A percentile compares a stretch with the other conserved stretches of the same genome.
Conservation (phyloP, 2,113 vertebrate genomes). For the Indicator indicator region DNA sequence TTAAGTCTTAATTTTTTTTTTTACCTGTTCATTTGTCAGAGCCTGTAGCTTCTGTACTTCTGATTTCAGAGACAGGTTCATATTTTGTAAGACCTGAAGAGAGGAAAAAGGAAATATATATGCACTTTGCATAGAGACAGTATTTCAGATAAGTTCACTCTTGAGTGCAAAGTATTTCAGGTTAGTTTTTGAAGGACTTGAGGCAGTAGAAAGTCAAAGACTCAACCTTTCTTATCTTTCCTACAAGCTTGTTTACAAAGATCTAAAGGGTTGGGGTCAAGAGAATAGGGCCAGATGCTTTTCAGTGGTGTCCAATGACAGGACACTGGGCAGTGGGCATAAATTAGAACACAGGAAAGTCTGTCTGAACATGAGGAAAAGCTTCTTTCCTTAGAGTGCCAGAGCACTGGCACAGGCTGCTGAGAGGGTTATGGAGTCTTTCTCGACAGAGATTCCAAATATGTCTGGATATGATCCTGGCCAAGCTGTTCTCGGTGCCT, state of each 20-base stretch:
- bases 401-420: not conserved
- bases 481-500: not conserved
- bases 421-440: not conserved
- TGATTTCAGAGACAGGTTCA: constrained; percentile 88
- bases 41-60: constrained; percentile 90
- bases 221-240: not conserved
- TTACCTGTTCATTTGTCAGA: constrained; percentile 91
- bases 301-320: not conserved
- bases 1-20: not conserved
- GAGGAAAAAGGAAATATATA: not conserved
- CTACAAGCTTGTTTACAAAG: not conserved
- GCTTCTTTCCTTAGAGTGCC: not conserved
- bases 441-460: not conserved
- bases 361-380: not conserved
- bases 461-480: not conserved
- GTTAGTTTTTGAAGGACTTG: not conserved
- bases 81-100: constrained; percentile 88
- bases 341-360: not conserved
- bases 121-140: not conserved
- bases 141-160: not conserved
- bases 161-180: not conserved
- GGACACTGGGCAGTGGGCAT: not conserved
- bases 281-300: not conserved
- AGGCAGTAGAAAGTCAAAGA: not conserved
- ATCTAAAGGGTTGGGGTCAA: not conserved